Percentiles rank a stretch among this genome's conserved stretches.
Evolutionary conservation across 2,888 invertebrate genomes (phyloP).

Genomic region (Incurvaria masculella): DNA sequence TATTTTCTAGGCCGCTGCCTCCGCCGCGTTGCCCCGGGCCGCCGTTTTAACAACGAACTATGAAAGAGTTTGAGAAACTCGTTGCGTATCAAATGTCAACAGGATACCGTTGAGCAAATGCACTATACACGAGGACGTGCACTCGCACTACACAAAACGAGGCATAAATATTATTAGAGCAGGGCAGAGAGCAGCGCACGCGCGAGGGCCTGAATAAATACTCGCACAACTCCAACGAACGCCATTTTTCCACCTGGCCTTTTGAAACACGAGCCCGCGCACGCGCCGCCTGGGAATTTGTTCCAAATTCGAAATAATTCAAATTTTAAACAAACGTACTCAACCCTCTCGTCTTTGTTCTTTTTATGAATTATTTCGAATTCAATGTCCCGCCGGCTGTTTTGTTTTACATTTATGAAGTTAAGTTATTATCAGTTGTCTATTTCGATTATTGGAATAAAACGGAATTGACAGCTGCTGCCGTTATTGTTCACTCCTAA

Average conservation of each 20-base stretch:
- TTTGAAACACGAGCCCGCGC: constrained; percentile 23
- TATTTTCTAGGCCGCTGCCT: no score
- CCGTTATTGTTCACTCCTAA: no score
- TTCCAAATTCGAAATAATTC: constrained; percentile 24
- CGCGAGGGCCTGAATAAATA: neutral
- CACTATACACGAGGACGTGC: neutral
- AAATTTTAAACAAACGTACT: constrained; percentile 20
- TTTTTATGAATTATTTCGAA: constrained; percentile 22
- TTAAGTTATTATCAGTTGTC: neutral
- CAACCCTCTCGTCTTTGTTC: constrained; percentile 22
- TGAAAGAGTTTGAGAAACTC: constrained; percentile 3
- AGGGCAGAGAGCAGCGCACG: neutral
- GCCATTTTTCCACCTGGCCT: constrained; percentile 22
- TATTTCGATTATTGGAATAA: neutral
- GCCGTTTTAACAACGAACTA: no score
- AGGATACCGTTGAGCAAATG: constrained; percentile 4
- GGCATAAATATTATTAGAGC: neutral
- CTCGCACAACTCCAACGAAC: neutral
- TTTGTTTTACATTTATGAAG: constrained; percentile 4
- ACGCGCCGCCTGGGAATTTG: constrained; percentile 19
- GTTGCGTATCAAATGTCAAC: constrained; percentile 7
- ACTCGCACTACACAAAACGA: no score
- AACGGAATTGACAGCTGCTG: neutral
- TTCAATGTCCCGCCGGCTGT: constrained; percentile 12
- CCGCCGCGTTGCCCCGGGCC: no score